These are phyloP conservation scores for Fragum fragum DNA, from an alignment of 2,888 invertebrate genomes.

Conservation along the genomic window DNA sequence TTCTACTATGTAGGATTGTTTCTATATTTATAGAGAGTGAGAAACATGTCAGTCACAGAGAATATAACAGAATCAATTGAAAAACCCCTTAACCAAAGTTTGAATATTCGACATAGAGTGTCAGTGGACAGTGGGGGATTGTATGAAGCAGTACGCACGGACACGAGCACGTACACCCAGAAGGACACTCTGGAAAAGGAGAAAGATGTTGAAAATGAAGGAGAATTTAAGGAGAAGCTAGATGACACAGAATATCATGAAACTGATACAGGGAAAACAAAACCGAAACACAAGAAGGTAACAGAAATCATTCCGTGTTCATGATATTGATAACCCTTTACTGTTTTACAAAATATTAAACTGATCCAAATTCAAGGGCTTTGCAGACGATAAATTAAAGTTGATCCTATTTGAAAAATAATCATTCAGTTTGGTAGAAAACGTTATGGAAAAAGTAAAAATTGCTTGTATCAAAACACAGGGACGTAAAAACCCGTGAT, in stretches of 20 bases:
- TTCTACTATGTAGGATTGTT: neutral
- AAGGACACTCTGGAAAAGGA: neutral
- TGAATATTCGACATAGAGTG: neutral
- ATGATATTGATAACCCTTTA: too few relatives aligned
- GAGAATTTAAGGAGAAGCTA: neutral
- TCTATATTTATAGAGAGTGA: neutral
- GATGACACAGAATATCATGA: neutral
- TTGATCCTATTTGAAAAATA: too few relatives aligned
- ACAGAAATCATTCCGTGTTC: too few relatives aligned
- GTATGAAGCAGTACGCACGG: neutral
- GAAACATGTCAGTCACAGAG: slow-evolving; percentile 7
- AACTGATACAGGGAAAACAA: neutral
- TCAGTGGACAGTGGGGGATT: neutral
- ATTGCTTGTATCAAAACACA: too few relatives aligned
- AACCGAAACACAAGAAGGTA: neutral
- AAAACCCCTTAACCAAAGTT: neutral
- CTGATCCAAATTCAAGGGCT: too few relatives aligned
- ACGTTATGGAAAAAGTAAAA: too few relatives aligned
- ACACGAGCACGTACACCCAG: neutral
- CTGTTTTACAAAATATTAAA: too few relatives aligned
- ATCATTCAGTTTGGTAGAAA: too few relatives aligned
- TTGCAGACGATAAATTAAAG: too few relatives aligned
- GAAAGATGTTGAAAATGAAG: neutral
- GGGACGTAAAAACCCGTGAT: too few relatives aligned
- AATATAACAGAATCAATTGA: slow-evolving; percentile 5